Base-by-base conservation (phyloP, 2,888 invertebrate genomes). In the Arge pagana region DNA sequence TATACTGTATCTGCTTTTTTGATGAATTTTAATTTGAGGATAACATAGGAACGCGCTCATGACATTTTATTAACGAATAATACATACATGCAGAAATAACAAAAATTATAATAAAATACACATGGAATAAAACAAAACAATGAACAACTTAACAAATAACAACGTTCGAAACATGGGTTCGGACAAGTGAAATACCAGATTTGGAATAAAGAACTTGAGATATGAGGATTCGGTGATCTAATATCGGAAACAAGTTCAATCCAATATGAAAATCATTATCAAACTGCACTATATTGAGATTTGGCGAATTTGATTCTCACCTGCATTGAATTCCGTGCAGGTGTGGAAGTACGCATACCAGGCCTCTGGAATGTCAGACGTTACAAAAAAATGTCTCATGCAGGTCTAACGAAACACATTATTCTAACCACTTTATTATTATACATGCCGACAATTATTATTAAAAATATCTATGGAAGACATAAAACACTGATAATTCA, bases 321-420 rank as follows among this genome's bases (percentile, higher is more conserved):
- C 74, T 75, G 74, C 67, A 72, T 50, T 57, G 70, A 66, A 55
- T 64, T 68, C 68, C 66, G 64, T 58, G 67, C 70, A 66, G 70
- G 70, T 64, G 70, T 66, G 35, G 68, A 60, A 53, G 66, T 66
- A 60, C 68, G 72, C 55, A 67, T 63, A 63, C 68, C 67, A 57
- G 68, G 53, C 64, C 62, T 69, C 72, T 73, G 74, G 60, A 73
- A 71, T 65, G 59, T 66, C 53, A 64, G 63, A 68, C 64, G 64
- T 62, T 45, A 63, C 57, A 57, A 57, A 60, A 60, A 33, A 64
- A 58, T 43, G 16, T 35, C 21, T 63, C 65, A 64, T 66, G 67
- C 65, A 53, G 43, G 53, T 49, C 24, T 33, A 39, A 50, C 18
- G 21, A 23, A 26, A 13, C 11, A 49, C 28, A 40, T 33, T 15